A percentile compares a stretch with the other conserved stretches of the same genome.
Conservation (phyloP, 2,888 invertebrate species). For the Boloria euphrosyne region DNA sequence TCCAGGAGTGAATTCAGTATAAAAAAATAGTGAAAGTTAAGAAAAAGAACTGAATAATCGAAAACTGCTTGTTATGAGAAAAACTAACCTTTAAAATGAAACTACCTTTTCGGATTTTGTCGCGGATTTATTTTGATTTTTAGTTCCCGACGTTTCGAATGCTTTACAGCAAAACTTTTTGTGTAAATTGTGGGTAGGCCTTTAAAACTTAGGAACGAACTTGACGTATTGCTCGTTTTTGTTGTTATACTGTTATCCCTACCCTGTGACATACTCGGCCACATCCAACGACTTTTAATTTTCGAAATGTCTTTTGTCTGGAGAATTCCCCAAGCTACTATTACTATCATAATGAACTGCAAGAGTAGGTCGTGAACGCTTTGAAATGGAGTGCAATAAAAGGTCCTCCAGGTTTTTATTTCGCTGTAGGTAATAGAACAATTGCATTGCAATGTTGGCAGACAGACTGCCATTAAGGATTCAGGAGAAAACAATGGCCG, state of each 20-base stretch:
- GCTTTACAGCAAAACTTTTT: too few relatives aligned
- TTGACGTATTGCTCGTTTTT: neutral
- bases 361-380: conserved; percentile 52
- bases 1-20: too few relatives aligned
- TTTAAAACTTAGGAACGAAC: too few relatives aligned
- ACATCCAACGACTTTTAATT: conserved; percentile 49
- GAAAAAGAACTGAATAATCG: too few relatives aligned
- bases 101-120: too few relatives aligned
- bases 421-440: conserved; percentile 52
- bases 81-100: too few relatives aligned
- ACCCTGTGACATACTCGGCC: conserved; percentile 27
- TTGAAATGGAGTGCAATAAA: conserved; percentile 56
- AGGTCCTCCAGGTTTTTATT: conserved; percentile 46
- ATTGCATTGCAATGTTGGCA: conserved; percentile 41
- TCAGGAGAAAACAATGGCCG: conserved; percentile 38
- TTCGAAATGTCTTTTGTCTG: conserved; percentile 58
- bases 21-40: too few relatives aligned
- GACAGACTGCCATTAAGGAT: conserved; percentile 42
- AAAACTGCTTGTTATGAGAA: too few relatives aligned
- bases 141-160: too few relatives aligned
- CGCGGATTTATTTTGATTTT: too few relatives aligned
- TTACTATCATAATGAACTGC: conserved; percentile 62
- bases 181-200: too few relatives aligned
- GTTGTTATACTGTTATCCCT: conserved; percentile 18
- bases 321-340: conserved; percentile 47